Conservation (phyloP, 2,797 vertebrate genomes). For the Poeciliopsis turneri region DNA sequence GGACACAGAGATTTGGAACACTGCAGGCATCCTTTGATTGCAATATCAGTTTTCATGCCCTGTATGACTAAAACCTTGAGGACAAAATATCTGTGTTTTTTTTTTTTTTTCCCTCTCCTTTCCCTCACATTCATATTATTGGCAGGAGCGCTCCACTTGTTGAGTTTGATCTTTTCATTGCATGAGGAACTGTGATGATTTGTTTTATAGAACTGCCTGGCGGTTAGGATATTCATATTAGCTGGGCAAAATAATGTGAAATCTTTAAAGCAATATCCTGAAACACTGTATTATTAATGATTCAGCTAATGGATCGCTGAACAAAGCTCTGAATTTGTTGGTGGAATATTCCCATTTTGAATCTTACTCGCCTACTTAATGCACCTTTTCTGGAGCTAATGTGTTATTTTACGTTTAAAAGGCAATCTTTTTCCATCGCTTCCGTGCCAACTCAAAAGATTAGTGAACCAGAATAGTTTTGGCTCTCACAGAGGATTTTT, state of each 20-base stretch:
- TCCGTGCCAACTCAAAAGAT: constrained; percentile 7
- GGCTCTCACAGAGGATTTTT: constrained; percentile 11
- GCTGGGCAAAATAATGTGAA: constrained; percentile 15
- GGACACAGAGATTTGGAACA: constrained; percentile 13
- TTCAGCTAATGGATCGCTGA: constrained; percentile 26
- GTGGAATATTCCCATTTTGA: constrained; percentile 28
- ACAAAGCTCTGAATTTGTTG: constrained; percentile 10
- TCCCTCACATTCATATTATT: not conserved
- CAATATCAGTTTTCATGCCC: constrained; percentile 10
- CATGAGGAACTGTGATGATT: not conserved
- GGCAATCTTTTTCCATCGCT: constrained; percentile 15
- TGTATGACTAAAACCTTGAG: constrained; percentile 5
- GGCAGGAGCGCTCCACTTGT: not conserved
- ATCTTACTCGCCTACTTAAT: constrained; percentile 7
- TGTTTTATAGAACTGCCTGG: constrained; percentile 26
- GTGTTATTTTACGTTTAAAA: constrained; percentile 36
- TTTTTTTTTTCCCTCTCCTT: not conserved
- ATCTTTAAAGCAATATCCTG: constrained; percentile 18
- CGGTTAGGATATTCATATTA: constrained; percentile 8
- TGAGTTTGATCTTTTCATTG: constrained; percentile 13
- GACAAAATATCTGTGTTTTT: constrained; percentile 9
- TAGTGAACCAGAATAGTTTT: constrained; percentile 19
- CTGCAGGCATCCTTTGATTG: constrained; percentile 14
- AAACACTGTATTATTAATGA: constrained; percentile 33
- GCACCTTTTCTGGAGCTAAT: constrained; percentile 8